These are phyloP conservation scores for Nannospalax galili DNA, from an alignment of 2,113 vertebrate genomes.

Conservation along the genomic window DNA sequence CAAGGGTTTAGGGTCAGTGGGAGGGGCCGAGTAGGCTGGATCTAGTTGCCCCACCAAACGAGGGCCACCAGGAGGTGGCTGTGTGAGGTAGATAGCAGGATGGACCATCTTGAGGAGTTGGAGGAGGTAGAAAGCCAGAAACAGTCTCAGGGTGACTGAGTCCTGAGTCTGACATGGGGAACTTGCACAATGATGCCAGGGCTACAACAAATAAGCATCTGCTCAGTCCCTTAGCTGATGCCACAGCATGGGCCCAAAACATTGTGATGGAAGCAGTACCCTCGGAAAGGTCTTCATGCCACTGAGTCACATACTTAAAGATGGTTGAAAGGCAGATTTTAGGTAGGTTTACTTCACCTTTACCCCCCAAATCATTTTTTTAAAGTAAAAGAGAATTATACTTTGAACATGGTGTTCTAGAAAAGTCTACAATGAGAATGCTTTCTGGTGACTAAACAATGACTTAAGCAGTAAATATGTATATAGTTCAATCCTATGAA, in stretches of 20 bases:
- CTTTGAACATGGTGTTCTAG: not conserved
- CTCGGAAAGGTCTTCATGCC: not conserved
- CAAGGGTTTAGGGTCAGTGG: accelerated
- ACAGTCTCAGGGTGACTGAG: not conserved
- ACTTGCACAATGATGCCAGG: not conserved
- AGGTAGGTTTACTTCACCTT: not conserved
- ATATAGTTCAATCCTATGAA: too few species aligned
- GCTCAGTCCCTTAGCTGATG: not conserved
- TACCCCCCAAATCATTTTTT: too few species aligned
- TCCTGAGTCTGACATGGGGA: not conserved
- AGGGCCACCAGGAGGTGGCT: not conserved
- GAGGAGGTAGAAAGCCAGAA: not conserved
- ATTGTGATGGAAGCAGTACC: not conserved
- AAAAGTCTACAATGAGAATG: not conserved
- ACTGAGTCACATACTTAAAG: not conserved
- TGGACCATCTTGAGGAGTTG: not conserved
- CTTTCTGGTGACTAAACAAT: not conserved
- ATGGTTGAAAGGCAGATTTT: not conserved
- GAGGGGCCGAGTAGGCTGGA: not conserved
- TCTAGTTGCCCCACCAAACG: not conserved
- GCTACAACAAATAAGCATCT: not conserved
- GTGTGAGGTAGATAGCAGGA: not conserved
- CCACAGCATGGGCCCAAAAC: not conserved
- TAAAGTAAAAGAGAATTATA: not conserved
- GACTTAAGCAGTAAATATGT: not conserved